Base-by-base conservation (phyloP, 1,140 invertebrate genomes). In the Phocides pigmalion region DNA sequence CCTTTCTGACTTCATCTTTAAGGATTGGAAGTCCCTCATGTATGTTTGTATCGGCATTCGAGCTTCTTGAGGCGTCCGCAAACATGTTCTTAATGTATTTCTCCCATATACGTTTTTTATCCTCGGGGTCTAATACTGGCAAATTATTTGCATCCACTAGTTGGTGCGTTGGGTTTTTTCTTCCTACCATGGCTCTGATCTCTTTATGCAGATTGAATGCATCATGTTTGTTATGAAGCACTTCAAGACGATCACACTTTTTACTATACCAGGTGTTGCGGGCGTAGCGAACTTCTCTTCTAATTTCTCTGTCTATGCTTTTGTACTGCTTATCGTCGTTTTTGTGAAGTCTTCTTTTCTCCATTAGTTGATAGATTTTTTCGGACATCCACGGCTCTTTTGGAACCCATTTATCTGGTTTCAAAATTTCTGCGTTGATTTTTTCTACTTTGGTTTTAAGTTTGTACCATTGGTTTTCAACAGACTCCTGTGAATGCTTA, bases 311-410 rank as follows among this genome's bases (percentile, higher is more conserved):
- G 54, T 67, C 50, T 25, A 68, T 20, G 37, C 41, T 69, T 67
- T 54, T 44, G 61, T 59, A 65, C 35, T 16, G 17, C 11, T 46
- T 20, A 19, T 46, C 9, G 17, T 46, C 42, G 2, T 46, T 64
- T 66, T 59, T 70, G 35, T 59, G 35, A n/a, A 61, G 35, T 67
- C 72, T 59, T 56, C 64, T 65, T 46, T 68, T 35, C 15, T 75
- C 69, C 62, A 79, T 81, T 9, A 74, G 46, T 5, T 70, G 35
- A 6, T 64, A 46, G 8, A 81, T 79, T 25, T 76, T 64, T 37
- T 76, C 75, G n/a, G 67, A 66, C 56, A 70, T 72, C 71, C 72
- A 75, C 19, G n/a, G n/a, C 19, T 53, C 14, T 12, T 65, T 65
- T 28, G 44, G 4, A 28, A 28, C 25, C 25, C 25, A 28, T 28